Conservation (phyloP, 2,113 vertebrate genomes). For the Dromiciops gliroides region DNA sequence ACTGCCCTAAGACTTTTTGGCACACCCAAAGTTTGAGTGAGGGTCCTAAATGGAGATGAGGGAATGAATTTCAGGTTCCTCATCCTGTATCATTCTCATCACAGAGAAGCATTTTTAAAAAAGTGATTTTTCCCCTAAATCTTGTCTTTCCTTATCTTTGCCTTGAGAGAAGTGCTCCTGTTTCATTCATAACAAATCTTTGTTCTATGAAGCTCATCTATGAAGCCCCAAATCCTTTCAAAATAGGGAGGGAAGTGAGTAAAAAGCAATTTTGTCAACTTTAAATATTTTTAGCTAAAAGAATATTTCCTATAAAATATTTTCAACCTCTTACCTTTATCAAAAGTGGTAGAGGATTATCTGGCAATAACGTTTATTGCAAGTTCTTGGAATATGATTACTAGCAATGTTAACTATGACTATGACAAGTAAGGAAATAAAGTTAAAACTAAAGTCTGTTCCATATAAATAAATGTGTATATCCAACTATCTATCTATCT, state of each 20-base stretch:
- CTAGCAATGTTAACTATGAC: neutral
- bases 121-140: conserved; percentile 50
- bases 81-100: neutral
- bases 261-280: conserved; percentile 40
- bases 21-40: neutral
- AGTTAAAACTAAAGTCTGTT: neutral
- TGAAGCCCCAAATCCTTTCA: conserved; percentile 64
- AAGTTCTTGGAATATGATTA: neutral
- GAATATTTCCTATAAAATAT: conserved; percentile 41
- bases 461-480: too few relatives aligned
- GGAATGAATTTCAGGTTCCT: neutral
- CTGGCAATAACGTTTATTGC: conserved; percentile 25
- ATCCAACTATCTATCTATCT: too few relatives aligned
- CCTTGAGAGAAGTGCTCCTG: conserved; percentile 42
- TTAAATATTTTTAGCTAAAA: conserved; percentile 51
- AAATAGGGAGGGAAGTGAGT: conserved; percentile 60
- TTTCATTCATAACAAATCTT: conserved; percentile 71
- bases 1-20: neutral
- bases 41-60: neutral
- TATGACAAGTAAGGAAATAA: conserved; percentile 51
- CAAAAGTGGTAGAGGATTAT: conserved; percentile 28
- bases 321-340: conserved; percentile 46
- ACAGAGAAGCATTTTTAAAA: conserved; percentile 55
- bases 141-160: conserved; percentile 58
- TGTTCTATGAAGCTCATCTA: conserved; percentile 32